A percentile compares a stretch with the other conserved stretches of the same genome.
These are phyloP conservation scores for Eospalax fontanierii DNA, from an alignment of 2,797 vertebrate species.

Conservation along the genomic window DNA sequence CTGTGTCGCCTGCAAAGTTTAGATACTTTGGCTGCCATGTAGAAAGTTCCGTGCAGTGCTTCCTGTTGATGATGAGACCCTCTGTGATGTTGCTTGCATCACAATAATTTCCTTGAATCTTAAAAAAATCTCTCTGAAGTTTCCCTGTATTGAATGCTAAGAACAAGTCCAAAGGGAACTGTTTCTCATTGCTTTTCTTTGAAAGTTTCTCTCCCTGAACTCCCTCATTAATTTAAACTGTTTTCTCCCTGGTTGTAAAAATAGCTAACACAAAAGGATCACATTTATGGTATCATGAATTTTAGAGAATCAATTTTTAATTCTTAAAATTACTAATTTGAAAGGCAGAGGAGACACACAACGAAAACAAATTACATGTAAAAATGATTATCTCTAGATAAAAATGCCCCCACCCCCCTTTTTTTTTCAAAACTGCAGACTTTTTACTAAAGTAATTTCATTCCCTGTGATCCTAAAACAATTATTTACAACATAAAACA, in stretches of 20 bases:
- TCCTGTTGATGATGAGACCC: not conserved
- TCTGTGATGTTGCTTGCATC: not conserved
- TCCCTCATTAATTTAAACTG: not conserved
- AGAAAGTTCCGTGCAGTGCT: not conserved
- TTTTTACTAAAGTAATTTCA: constrained; percentile 28
- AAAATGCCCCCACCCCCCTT: rapidly evolving
- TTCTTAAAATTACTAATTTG: constrained; percentile 51
- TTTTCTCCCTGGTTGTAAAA: not conserved
- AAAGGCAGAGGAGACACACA: not conserved
- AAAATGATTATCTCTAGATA: not conserved
- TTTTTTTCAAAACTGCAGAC: not conserved
- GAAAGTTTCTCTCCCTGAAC: constrained; percentile 46
- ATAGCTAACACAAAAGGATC: not conserved
- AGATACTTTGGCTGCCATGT: not conserved
- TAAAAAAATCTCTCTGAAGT: not conserved
- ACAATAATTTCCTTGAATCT: constrained; percentile 1
- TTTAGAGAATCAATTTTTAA: constrained; percentile 54
- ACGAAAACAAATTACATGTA: constrained; percentile 60
- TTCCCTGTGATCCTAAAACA: not conserved
- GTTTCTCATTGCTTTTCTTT: constrained; percentile 46
- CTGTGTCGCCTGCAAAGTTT: not conserved
- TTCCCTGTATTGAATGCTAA: constrained; percentile 25
- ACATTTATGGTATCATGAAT: not conserved
- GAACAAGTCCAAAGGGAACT: not conserved
- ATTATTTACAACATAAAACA: constrained; percentile 19